Percentiles rank a stretch among this genome's conserved stretches.
Evolutionary conservation across 1,140 invertebrate species (phyloP).

Genomic region (Babylonia areolata): DNA sequence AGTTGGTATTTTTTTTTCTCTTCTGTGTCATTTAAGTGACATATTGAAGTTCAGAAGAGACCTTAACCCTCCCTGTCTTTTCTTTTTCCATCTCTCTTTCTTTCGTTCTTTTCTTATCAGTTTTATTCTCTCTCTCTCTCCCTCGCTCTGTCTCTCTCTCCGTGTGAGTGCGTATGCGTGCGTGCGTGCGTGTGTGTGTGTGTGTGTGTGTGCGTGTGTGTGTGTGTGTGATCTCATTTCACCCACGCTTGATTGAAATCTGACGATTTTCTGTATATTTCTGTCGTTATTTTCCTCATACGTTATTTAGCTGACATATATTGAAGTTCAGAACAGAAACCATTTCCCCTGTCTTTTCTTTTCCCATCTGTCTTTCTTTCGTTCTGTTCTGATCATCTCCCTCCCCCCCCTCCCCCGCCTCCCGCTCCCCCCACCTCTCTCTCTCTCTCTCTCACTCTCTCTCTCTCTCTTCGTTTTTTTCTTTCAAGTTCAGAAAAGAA

Average conservation of each 20-base stretch:
- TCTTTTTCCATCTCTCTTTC: too few species aligned
- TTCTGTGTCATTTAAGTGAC: too few species aligned
- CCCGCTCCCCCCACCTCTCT: not conserved
- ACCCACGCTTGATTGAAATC: not conserved
- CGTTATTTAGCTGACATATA: too few species aligned
- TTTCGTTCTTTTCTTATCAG: too few species aligned
- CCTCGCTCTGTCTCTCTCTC: not conserved
- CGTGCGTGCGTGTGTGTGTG: slow-evolving; percentile 20
- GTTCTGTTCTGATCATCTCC: not conserved
- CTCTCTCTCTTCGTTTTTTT: not conserved
- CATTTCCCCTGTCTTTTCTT: not conserved
- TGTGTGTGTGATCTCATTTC: not conserved
- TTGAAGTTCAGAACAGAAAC: too few species aligned
- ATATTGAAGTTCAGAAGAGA: too few species aligned
- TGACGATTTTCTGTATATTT: not conserved
- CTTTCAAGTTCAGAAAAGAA: too few species aligned
- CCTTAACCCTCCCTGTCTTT: too few species aligned
- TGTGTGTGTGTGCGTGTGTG: slow-evolving; percentile 9
- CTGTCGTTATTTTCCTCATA: too few species aligned
- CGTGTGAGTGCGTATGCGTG: not conserved
- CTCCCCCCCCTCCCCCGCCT: not conserved
- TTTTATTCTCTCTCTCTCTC: too few species aligned
- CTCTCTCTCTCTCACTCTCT: not conserved
- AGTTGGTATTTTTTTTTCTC: too few species aligned
- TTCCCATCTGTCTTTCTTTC: not conserved